A percentile compares a stretch with the other conserved stretches of the same genome.
These are phyloP conservation scores for Pipistrellus kuhlii DNA, from an alignment of 2,797 vertebrate genomes.

Conservation along the genomic window DNA sequence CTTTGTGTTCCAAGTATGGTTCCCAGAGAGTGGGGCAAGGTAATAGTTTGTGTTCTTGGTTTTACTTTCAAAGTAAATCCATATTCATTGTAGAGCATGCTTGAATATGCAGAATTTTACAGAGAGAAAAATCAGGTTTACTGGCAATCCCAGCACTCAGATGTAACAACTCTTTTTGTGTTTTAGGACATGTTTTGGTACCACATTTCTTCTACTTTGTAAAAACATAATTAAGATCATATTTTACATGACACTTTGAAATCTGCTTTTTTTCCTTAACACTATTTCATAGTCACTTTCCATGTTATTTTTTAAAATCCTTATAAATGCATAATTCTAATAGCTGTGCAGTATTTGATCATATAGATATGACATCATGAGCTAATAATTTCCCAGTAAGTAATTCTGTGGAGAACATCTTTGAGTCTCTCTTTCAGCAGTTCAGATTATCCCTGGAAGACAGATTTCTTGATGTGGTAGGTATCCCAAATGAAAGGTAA, in stretches of 20 bases:
- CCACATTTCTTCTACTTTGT: conserved; percentile 49
- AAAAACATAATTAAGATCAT: conserved; percentile 61
- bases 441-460: conserved; percentile 24
- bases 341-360: conserved; percentile 5
- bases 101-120: conserved; percentile 30
- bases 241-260: conserved; percentile 54
- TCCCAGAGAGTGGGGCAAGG: conserved; percentile 54
- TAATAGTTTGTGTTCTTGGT: not conserved
- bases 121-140: conserved; percentile 14
- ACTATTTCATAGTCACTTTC: conserved; percentile 36
- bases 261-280: conserved; percentile 26
- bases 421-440: not conserved
- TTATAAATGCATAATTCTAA: conserved; percentile 17
- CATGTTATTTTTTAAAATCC: conserved; percentile 11
- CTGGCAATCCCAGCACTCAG: not conserved
- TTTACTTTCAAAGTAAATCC: conserved; percentile 55
- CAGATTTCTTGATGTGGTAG: not conserved
- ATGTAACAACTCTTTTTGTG: conserved; percentile 7
- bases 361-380: not conserved
- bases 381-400: conserved; percentile 41
- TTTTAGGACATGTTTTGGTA: conserved; percentile 20
- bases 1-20: conserved; percentile 48
- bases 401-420: conserved; percentile 54
- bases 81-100: not conserved
- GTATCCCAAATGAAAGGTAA: not conserved